Percentiles rank a stretch among this genome's conserved stretches.
Conservation (phyloP, 2,113 vertebrate genomes). For the Sylvietta virens region DNA sequence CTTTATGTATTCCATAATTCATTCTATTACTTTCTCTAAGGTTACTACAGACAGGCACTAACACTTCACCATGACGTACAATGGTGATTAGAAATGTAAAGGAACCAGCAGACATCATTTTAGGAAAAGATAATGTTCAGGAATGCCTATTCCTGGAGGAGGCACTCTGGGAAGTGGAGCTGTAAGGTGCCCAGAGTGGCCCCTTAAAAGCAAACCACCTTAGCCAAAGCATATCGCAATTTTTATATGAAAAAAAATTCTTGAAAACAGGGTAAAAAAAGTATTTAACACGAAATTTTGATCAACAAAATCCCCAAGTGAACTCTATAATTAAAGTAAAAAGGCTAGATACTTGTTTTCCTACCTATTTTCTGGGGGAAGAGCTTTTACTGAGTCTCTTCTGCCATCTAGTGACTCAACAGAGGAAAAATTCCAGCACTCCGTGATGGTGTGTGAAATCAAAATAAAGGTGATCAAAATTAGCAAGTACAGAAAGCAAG, state of each 20-base stretch:
- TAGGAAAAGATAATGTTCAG: neutral
- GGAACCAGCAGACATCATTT: neutral
- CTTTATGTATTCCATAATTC: neutral
- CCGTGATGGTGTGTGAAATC: neutral
- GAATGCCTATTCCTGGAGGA: neutral
- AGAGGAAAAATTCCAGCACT: neutral
- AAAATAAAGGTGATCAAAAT: neutral
- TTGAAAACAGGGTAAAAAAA: neutral
- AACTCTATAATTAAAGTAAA: too few species aligned
- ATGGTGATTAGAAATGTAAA: neutral
- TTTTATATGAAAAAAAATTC: neutral
- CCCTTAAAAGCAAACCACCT: neutral
- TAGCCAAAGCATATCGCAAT: neutral
- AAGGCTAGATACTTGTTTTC: neutral
- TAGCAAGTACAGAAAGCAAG: neutral
- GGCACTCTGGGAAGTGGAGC: neutral
- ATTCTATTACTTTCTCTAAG: neutral
- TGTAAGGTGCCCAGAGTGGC: neutral
- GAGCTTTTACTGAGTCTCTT: conserved; percentile 2
- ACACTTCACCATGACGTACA: neutral
- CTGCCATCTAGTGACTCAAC: conserved; percentile 65
- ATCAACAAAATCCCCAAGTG: neutral
- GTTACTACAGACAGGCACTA: neutral
- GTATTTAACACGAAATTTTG: neutral
- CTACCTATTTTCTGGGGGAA: neutral